These are phyloP conservation scores for Actenoides hombroni DNA, from an alignment of 2,113 vertebrate genomes.

Conservation along the genomic window DNA sequence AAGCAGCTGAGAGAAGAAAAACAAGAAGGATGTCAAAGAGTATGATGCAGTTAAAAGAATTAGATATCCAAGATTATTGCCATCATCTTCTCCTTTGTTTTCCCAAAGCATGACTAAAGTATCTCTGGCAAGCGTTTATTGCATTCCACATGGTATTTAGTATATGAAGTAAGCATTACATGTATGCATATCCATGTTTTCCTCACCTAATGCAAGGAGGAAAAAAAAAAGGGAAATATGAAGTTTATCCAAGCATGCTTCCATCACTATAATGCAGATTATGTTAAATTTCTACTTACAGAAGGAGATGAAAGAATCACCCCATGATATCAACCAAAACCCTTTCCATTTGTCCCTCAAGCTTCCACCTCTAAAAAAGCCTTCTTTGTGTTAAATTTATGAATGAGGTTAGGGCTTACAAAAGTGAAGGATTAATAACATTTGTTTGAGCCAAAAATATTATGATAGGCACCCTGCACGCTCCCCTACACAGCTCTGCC, in stretches of 20 bases:
- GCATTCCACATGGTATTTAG: neutral
- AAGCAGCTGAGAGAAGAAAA: neutral
- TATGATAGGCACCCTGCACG: neutral
- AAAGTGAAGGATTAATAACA: slow-evolving; percentile 41
- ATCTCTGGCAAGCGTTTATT: neutral
- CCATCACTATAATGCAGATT: neutral
- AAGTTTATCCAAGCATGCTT: neutral
- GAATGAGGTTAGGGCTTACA: slow-evolving; percentile 45
- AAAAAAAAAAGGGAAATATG: neutral
- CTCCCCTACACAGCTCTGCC: neutral
- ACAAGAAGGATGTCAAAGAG: neutral
- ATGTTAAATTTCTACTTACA: neutral
- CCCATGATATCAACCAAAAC: neutral
- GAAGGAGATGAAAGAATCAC: neutral
- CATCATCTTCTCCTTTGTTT: neutral
- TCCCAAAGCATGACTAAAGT: neutral
- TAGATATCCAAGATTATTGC: neutral
- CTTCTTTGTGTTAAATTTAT: slow-evolving; percentile 33
- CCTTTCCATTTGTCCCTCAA: neutral
- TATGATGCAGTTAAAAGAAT: neutral
- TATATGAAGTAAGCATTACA: neutral
- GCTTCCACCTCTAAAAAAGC: neutral
- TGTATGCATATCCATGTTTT: neutral
- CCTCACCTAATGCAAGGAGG: neutral
- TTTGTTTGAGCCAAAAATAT: slow-evolving; percentile 27